A percentile compares a stretch with the other conserved stretches of the same genome.
Evolutionary conservation across 2,113 vertebrate species (phyloP).

Genomic region (Peucedramus taeniatus): DNA sequence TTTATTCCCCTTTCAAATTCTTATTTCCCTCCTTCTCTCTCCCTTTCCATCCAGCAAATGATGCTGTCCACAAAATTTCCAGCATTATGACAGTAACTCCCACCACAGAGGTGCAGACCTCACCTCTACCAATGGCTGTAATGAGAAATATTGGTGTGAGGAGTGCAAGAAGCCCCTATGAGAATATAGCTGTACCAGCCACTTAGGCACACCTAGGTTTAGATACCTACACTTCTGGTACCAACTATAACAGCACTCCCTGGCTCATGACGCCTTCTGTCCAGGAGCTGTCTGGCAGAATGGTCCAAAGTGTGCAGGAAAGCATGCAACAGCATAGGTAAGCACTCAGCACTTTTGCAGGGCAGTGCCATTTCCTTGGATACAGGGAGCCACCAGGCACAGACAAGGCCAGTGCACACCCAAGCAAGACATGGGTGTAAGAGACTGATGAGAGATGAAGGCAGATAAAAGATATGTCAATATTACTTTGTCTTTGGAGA

Average conservation of each 20-base stretch:
- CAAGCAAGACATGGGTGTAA: background rate
- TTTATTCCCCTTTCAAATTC: background rate
- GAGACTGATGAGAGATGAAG: background rate
- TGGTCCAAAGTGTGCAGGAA: background rate
- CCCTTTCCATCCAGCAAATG: background rate
- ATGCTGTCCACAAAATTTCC: background rate
- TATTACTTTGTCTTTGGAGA: background rate
- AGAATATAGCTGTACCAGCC: background rate
- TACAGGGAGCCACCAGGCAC: background rate
- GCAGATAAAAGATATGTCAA: background rate
- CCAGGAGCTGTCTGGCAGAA: background rate
- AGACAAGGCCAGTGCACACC: background rate
- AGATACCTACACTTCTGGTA: background rate
- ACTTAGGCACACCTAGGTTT: background rate
- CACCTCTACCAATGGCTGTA: background rate
- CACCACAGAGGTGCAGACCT: background rate
- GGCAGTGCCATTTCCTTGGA: background rate
- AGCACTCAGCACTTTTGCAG: background rate
- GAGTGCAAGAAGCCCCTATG: background rate
- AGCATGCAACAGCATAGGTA: background rate
- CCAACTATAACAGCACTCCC: background rate
- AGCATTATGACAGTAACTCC: background rate
- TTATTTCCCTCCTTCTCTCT: background rate
- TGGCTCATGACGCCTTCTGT: background rate
- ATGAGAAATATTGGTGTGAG: background rate